Conservation (phyloP, 2,113 vertebrate species). For the Alexandromys fortis region DNA sequence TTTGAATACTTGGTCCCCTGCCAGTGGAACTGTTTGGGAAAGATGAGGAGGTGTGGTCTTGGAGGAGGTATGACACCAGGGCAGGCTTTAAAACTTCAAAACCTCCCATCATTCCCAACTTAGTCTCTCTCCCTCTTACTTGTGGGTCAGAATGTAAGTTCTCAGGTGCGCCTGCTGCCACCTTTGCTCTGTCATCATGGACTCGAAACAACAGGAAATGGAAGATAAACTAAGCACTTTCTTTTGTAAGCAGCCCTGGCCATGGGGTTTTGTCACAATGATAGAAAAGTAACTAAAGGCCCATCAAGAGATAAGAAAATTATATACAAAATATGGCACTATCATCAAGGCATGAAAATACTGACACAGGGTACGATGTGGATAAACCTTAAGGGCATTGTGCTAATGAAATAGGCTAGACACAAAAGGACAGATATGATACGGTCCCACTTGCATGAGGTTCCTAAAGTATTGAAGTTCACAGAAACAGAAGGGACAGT, state of each 20-base stretch:
- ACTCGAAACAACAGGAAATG: background rate
- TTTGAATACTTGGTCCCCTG: background rate
- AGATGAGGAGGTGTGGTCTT: background rate
- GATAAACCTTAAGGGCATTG: background rate
- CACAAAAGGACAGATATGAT: background rate
- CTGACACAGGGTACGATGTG: background rate
- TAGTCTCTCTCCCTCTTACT: background rate
- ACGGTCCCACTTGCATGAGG: background rate
- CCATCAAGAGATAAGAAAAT: background rate
- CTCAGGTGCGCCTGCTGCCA: background rate
- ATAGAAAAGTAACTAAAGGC: background rate
- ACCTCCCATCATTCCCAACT: background rate
- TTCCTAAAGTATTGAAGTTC: background rate
- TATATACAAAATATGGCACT: background rate
- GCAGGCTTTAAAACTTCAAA: background rate
- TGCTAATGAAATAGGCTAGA: background rate
- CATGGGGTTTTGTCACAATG: background rate
- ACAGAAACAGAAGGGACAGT: slow-evolving; percentile 4
- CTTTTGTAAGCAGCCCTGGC: background rate
- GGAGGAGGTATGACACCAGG: background rate
- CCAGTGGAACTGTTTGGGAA: background rate
- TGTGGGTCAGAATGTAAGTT: background rate
- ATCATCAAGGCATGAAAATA: background rate
- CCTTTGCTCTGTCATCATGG: background rate
- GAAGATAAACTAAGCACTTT: background rate